These are phyloP conservation scores for Protomyctophum bolini DNA, from an alignment of 2,113 vertebrate genomes.

Conservation along the genomic window DNA sequence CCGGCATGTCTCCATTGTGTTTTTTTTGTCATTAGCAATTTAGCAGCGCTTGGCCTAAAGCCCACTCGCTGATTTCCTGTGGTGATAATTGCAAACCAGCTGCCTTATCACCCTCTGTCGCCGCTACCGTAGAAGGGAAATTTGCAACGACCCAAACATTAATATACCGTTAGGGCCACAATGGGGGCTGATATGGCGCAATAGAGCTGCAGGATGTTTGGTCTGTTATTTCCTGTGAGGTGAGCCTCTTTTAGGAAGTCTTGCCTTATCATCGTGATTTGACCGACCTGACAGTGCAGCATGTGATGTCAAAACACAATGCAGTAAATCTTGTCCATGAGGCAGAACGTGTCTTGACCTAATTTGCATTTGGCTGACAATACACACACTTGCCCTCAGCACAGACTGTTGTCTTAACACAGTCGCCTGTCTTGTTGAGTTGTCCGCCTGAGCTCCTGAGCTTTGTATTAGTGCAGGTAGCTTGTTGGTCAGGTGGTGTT, in stretches of 20 bases:
- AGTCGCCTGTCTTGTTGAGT: not conserved
- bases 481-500: conserved; percentile 6
- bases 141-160: conserved; percentile 32
- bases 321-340: not conserved
- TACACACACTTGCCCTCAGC: too few species aligned
- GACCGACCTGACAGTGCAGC: conserved; percentile 15
- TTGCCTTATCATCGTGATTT: conserved; percentile 25
- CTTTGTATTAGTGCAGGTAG: not conserved
- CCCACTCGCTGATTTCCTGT: conserved; percentile 51
- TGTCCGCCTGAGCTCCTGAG: not conserved
- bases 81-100: conserved; percentile 34
- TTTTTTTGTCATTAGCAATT: conserved; percentile 58
- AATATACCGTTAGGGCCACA: conserved; percentile 11
- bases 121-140: conserved; percentile 27
- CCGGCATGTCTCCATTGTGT: conserved; percentile 56
- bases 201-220: conserved; percentile 33
- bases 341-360: not conserved
- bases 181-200: conserved; percentile 13
- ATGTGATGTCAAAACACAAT: conserved; percentile 19
- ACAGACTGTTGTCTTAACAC: not conserved
- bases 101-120: conserved; percentile 35
- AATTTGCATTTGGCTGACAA: not conserved
- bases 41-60: conserved; percentile 42
- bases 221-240: conserved; percentile 7
- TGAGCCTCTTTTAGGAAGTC: not conserved